phyloP scores from a whole-genome alignment of 1,140 invertebrate genomes.

The Ips nitidus region DNA sequence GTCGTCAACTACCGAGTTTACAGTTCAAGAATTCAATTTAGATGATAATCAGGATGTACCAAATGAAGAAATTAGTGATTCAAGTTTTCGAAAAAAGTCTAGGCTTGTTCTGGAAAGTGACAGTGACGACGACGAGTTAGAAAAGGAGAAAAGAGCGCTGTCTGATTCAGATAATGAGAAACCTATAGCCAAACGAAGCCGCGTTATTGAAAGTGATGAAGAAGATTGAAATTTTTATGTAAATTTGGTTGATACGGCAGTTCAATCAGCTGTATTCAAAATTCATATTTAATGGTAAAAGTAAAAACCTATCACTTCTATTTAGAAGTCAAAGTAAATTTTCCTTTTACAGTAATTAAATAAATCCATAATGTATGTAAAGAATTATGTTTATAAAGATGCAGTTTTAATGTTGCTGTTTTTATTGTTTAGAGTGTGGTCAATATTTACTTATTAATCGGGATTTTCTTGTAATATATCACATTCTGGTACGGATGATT shows the following conservation, averaged over 20 bases:
- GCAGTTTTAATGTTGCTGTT: too few relatives aligned
- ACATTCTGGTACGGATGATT: too few relatives aligned
- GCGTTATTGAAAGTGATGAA: constrained; percentile 40
- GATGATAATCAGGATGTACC: neutral
- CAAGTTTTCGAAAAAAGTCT: constrained; percentile 15
- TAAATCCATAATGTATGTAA: neutral
- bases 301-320: too few relatives aligned
- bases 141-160: constrained; percentile 31
- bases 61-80: neutral
- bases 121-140: constrained; percentile 36
- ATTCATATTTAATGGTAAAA: too few relatives aligned
- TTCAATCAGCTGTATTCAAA: too few relatives aligned
- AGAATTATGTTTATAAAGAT: neutral
- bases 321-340: too few relatives aligned
- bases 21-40: neutral
- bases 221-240: constrained; percentile 27
- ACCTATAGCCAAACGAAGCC: constrained; percentile 35
- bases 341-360: constrained; percentile 4
- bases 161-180: constrained; percentile 41
- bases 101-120: constrained; percentile 37
- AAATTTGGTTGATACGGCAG: too few relatives aligned
- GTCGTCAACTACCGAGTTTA: neutral
- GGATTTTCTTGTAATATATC: too few relatives aligned
- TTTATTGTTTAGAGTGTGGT: too few relatives aligned
- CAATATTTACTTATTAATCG: too few relatives aligned